phyloP scores from a whole-genome alignment of 2,888 invertebrate genomes.

The Caenorhabditis panamensis region DNA sequence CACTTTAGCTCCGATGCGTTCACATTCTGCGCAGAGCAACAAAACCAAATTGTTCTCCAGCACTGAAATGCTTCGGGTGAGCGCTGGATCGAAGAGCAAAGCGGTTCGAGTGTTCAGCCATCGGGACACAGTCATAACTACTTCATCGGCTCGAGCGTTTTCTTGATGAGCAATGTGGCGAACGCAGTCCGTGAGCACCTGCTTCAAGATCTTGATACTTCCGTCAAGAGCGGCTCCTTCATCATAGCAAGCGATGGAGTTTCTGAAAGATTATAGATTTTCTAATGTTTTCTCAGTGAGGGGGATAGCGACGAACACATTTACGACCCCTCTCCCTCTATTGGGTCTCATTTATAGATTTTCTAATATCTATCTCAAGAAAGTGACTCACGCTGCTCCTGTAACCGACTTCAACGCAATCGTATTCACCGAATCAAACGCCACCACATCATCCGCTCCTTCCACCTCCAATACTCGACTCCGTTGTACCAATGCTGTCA shows the following conservation, averaged over 20 bases:
- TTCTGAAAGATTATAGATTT: no score
- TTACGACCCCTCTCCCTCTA: no score
- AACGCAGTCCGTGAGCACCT: constrained; percentile 92
- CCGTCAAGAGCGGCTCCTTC: constrained; percentile 86
- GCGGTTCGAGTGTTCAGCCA: constrained; percentile 90
- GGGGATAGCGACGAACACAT: no score
- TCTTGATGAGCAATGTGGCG: no score
- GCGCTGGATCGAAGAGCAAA: constrained; percentile 94
- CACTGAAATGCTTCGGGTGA: constrained; percentile 91
- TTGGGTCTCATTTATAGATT: no score
- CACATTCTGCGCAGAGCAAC: constrained; percentile 91
- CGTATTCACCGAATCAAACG: constrained; percentile 66
- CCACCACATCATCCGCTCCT: constrained; percentile 68
- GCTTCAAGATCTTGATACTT: constrained; percentile 88
- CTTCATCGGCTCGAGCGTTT: constrained; percentile 95
- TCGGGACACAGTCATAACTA: constrained; percentile 95
- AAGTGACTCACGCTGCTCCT: constrained; percentile 44
- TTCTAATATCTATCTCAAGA: no score
- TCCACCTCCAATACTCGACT: constrained; percentile 71
- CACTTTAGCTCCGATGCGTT: constrained; percentile 90
- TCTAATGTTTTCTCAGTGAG: no score
- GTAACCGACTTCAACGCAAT: constrained; percentile 58
- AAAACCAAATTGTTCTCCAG: constrained; percentile 93
- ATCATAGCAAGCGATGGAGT: constrained; percentile 65
- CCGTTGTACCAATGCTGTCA: constrained; percentile 70